Conservation (phyloP, 2,113 vertebrate species). For the Erythrocercus mccallii region DNA sequence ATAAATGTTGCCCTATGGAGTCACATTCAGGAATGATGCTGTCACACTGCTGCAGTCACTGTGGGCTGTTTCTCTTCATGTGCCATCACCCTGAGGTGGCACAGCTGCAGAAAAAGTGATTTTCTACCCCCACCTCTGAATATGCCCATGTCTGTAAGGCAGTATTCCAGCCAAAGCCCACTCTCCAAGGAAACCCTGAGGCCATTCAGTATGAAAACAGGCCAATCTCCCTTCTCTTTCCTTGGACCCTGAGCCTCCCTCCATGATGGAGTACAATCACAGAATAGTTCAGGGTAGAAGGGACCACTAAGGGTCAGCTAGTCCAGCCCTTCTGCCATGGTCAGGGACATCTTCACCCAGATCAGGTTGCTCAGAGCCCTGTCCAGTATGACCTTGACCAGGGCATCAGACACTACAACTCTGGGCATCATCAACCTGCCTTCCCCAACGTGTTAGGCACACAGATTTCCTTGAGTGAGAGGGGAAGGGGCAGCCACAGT, state of each 20-base stretch:
- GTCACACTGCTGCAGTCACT: neutral
- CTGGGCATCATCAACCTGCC: neutral
- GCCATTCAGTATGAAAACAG: fast-evolving
- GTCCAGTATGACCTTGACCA: too few relatives aligned
- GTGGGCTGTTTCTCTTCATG: neutral
- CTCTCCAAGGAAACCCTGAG: neutral
- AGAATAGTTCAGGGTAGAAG: neutral
- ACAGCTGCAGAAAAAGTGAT: neutral
- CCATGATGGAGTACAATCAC: neutral
- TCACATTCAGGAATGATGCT: neutral
- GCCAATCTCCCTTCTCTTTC: neutral
- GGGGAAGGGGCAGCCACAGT: fast-evolving
- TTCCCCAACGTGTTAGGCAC: fast-evolving
- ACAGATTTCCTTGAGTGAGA: neutral
- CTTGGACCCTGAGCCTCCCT: neutral
- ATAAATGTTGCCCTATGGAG: neutral
- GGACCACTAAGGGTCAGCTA: neutral
- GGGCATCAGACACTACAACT: neutral
- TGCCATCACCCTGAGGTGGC: neutral
- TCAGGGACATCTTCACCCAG: neutral
- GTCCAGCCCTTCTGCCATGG: neutral
- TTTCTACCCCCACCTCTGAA: neutral
- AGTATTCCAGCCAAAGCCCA: neutral
- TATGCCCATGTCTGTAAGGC: neutral
- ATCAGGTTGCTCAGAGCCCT: neutral